Evolutionary conservation across 2,888 invertebrate species (phyloP).

Genomic region (Hirtodrosophila cameraria): DNA sequence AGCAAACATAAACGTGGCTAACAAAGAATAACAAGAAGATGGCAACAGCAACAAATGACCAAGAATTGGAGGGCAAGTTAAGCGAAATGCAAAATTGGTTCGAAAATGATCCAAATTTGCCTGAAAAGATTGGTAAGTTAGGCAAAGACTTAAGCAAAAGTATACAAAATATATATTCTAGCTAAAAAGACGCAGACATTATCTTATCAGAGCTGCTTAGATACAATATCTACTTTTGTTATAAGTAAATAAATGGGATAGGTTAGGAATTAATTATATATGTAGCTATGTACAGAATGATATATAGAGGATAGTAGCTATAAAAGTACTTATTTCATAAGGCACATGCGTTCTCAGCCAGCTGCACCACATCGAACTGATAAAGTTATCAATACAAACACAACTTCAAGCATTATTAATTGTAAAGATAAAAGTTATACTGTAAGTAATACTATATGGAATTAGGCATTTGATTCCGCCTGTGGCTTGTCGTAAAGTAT

Average conservation of each 20-base stretch:
- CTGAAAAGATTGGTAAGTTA: slow-evolving; percentile 71
- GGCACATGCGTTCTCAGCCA: not conserved
- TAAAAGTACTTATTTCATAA: not conserved
- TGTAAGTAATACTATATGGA: no score
- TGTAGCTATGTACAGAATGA: not conserved
- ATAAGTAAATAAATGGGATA: slow-evolving; percentile 11
- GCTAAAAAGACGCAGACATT: not conserved
- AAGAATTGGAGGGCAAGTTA: slow-evolving; percentile 49
- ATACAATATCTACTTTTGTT: not conserved
- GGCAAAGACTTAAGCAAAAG: not conserved
- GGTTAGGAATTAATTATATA: slow-evolving; percentile 20
- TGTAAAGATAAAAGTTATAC: slow-evolving; percentile 39
- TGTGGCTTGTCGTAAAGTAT: not conserved
- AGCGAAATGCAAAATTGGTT: slow-evolving; percentile 69
- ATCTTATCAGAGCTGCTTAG: not conserved
- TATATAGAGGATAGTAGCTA: not conserved
- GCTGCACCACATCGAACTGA: slow-evolving; percentile 5
- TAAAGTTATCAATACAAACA: slow-evolving; percentile 35
- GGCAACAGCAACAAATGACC: slow-evolving; percentile 10
- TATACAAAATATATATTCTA: not conserved
- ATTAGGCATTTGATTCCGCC: not conserved
- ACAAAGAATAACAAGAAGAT: slow-evolving; percentile 14
- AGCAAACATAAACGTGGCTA: not conserved
- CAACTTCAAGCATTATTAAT: slow-evolving; percentile 1
- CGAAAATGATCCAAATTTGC: slow-evolving; percentile 67